phyloP scores from a whole-genome alignment of 2,113 vertebrate species.

The Lontra canadensis region DNA sequence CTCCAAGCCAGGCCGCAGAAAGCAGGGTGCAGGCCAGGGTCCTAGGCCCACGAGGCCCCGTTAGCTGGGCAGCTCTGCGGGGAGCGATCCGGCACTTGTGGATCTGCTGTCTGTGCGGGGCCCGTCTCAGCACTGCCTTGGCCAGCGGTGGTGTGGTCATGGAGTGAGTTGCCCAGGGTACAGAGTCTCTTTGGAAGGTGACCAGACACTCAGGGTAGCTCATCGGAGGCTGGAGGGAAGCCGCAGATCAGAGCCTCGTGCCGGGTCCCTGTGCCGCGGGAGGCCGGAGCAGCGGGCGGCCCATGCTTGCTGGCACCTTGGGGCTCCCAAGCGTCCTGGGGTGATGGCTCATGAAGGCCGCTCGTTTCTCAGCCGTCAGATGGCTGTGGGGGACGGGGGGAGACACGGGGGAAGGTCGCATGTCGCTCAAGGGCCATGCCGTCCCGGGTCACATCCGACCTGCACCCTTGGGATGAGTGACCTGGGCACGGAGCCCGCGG shows the following conservation, averaged over 20 bases:
- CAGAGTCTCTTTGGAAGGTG: not conserved
- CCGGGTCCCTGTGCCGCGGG: not conserved
- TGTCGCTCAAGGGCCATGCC: fast-evolving
- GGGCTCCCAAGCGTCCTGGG: not conserved
- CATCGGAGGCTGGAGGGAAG: fast-evolving
- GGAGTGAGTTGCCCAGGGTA: fast-evolving
- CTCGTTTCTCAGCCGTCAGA: not conserved
- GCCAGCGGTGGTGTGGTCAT: fast-evolving
- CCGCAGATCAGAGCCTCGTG: not conserved
- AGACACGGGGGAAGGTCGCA: fast-evolving
- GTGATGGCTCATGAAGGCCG: fast-evolving
- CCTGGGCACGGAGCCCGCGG: fast-evolving
- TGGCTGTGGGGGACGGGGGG: not conserved
- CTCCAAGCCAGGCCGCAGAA: fast-evolving
- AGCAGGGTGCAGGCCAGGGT: not conserved
- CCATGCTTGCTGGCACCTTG: fast-evolving
- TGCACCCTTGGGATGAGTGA: fast-evolving
- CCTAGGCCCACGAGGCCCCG: not conserved
- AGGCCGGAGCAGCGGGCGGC: fast-evolving
- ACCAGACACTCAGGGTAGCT: not conserved
- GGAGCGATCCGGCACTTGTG: fast-evolving
- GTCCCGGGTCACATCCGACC: fast-evolving
- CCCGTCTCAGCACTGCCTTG: fast-evolving
- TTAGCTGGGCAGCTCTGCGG: not conserved
- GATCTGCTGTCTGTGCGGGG: not conserved